Evolutionary conservation across 2,888 invertebrate species (phyloP), one percentile per base, ranked within the genome.

Genomic region (Augiades crinisus): DNA sequence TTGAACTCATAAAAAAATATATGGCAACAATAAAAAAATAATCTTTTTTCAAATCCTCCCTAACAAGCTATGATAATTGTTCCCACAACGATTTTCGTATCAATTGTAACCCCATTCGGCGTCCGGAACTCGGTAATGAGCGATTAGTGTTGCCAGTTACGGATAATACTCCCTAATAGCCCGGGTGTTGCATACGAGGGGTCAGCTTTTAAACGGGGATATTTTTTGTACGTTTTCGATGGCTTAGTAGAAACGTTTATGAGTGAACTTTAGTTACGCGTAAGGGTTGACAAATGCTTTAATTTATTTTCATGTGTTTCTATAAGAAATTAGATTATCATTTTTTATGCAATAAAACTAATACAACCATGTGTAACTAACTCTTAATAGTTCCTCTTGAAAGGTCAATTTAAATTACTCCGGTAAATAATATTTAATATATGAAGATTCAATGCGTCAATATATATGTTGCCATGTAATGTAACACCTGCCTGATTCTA

Each of bases 101-200:
- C 55, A 61, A 59, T 61, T 64, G 65, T 65, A 70, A 70, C 70
- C 68, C 68, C 63, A 58, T 58, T 59, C 10, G 22, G 52, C 70
- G 74, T 61, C 82, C 85, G 82, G 84, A 81, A 85, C 81, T 70
- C 68, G 70, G 72, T 87, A 87, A 87, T 81, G 84, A 81, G 80
- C 86, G 87, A 88, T 88, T 86, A 87, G 85, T 82, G 83, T 85
- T 85, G 77, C 85, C 81, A 84, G 81, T 82, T 81, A 77, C 73
- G 79, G 81, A 81, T 86, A 86, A 87, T 82, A 74, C 83, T 68
- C 59, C 65, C 74, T 84, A 85, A 84, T 85, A 80, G 82, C 65
- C 71, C 74, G 84, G 83, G 86, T 75, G 81, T 70, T 30, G 44
- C 6, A n/a, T n/a, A n/a, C 12, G 27, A 37, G 70, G 71, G 78